Evolutionary conservation across 2,888 invertebrate genomes (phyloP), one percentile per base, ranked within the genome.

Genomic region (Aethes cnicana): DNA sequence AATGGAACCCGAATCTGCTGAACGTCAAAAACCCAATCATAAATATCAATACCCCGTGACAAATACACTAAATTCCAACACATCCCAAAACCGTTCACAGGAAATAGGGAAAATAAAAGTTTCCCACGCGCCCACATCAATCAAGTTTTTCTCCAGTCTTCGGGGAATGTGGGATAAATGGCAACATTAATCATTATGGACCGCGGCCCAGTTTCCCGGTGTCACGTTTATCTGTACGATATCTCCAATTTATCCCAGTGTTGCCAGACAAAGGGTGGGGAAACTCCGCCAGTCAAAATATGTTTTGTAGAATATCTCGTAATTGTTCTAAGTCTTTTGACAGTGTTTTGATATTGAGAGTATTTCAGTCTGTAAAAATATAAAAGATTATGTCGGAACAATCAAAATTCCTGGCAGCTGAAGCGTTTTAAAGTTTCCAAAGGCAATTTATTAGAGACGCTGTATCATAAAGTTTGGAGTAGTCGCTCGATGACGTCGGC

Each of bases 101-200:
- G 35, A 52, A 55, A 52, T 47, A 43, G 16, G 30, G 14, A 66
- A 79, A 78, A 79, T 76, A 78, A 71, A 65, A 61, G 60, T 62
- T 71, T 60, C 63, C 55, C 59, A 53, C 59, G 62, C 66, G 67
- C 75, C 76, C 69, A 66, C 81, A 86, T 87, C 85, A 82, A 87
- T 86, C 86, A 86, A 81, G 69, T 81, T 82, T 80, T 79, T 77
- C 68, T 65, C 67, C 50, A 59, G 52, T 57, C 60, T 72, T 63
- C 21, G 47, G 66, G 69, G 66, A 72, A 74, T 70, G 74, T 69
- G 69, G 68, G 73, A 80, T 77, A 79, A 83, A 85, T 81, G 77
- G 57, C 52, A 59, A 63, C 84, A 84, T 87, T 82, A 81, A 86
- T 86, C 85, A 82, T 84, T 83, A 84, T 78, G 69, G 79, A 79